Conservation (phyloP, 1,140 invertebrate genomes). For the Drosophila paulistorum region DNA sequence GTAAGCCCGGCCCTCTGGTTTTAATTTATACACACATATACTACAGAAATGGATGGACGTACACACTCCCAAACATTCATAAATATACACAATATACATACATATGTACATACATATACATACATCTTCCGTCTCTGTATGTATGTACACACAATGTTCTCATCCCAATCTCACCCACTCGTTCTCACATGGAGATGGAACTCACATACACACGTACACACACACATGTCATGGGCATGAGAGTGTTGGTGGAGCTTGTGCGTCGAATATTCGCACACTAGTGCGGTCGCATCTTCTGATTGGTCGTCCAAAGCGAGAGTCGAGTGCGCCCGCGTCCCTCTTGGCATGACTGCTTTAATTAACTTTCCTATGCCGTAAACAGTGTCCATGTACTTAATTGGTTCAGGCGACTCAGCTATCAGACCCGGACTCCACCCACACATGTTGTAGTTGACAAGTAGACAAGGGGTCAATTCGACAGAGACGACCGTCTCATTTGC, state of each 20-base stretch:
- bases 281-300: slow-evolving; percentile 67
- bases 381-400: slow-evolving; percentile 57
- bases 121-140: slow-evolving; percentile 11
- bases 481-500: background rate
- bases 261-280: slow-evolving; percentile 61
- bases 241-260: slow-evolving; percentile 28
- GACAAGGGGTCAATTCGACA: slow-evolving; percentile 3
- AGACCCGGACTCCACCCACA: slow-evolving; percentile 31
- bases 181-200: slow-evolving; percentile 43
- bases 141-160: slow-evolving; percentile 10
- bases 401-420: slow-evolving; percentile 28
- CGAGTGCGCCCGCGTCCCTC: slow-evolving; percentile 57
- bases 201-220: slow-evolving; percentile 14
- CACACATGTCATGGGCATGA: slow-evolving; percentile 7
- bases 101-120: slow-evolving; percentile 22
- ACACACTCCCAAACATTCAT: slow-evolving; percentile 2
- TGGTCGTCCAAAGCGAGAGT: slow-evolving; percentile 56
- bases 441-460: background rate
- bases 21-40: slow-evolving; percentile 18
- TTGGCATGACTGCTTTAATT: slow-evolving; percentile 57
- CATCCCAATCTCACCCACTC: slow-evolving; percentile 37
- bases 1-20: slow-evolving; percentile 11
- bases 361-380: slow-evolving; percentile 52
- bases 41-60: background rate
- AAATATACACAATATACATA: slow-evolving; percentile 24